Evolutionary conservation across 1,140 invertebrate genomes (phyloP).

Genomic region (Chrysopa pallens): DNA sequence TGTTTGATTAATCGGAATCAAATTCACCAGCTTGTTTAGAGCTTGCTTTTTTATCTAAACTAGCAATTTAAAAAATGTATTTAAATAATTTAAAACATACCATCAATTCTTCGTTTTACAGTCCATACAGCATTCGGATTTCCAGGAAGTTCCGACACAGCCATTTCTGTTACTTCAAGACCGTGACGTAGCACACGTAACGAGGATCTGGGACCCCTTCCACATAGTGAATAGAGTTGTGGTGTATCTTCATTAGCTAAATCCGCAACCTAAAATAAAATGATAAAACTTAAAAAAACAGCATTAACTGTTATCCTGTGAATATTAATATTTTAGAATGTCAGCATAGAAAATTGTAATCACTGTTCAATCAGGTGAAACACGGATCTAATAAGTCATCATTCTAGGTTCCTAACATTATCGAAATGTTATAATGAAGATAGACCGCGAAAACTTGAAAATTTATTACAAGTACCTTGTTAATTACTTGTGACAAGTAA

Average conservation of each 20-base stretch:
- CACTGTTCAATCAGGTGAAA: constrained; percentile 4
- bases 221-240: constrained; percentile 92
- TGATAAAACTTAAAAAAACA: not conserved
- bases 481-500: no score
- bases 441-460: no score
- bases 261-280: constrained; percentile 47
- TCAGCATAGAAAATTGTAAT: not conserved
- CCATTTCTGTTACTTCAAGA: constrained; percentile 97
- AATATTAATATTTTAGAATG: not conserved
- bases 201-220: constrained; percentile 83
- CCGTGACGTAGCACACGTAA: constrained; percentile 89
- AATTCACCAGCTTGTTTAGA: constrained; percentile 26
- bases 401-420: not conserved
- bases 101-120: constrained; percentile 88
- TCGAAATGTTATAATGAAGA: no score
- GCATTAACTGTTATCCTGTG: not conserved
- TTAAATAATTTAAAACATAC: constrained; percentile 37
- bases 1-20: constrained; percentile 42
- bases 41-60: constrained; percentile 14
- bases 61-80: not conserved
- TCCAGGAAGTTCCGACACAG: constrained; percentile 95
- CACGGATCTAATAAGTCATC: constrained; percentile 4
- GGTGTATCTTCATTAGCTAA: constrained; percentile 96
- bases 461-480: no score
- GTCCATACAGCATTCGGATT: constrained; percentile 99